Conservation (phyloP, 2,888 invertebrate species). For the Dasysyrphus tricinctus region DNA sequence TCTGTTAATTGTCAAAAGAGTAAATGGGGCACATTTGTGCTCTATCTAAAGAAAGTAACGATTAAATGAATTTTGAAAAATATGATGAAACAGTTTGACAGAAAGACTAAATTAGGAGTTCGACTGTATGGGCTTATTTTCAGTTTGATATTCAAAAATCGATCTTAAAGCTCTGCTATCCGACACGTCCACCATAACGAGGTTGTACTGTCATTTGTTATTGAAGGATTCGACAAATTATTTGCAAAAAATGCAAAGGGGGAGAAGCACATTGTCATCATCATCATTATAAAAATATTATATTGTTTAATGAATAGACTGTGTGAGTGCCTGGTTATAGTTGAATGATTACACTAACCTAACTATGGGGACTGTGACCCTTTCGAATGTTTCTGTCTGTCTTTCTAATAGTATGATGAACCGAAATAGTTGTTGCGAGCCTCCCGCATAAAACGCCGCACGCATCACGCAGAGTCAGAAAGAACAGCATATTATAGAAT, state of each 20-base stretch:
- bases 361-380: slow-evolving; percentile 50
- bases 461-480: slow-evolving; percentile 51
- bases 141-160: no score
- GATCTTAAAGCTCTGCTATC: no score
- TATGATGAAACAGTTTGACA: no score
- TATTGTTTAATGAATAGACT: slow-evolving; percentile 62
- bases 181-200: not conserved
- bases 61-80: no score
- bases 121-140: no score
- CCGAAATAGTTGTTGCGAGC: slow-evolving; percentile 58
- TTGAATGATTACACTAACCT: slow-evolving; percentile 72
- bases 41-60: no score
- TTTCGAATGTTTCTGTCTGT: slow-evolving; percentile 25
- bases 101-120: no score
- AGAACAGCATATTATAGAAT: slow-evolving; percentile 18
- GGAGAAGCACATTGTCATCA: slow-evolving; percentile 35
- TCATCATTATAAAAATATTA: slow-evolving; percentile 57
- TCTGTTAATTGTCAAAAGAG: no score
- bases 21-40: no score
- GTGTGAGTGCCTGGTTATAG: slow-evolving; percentile 63
- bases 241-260: slow-evolving; percentile 39
- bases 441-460: slow-evolving; percentile 69
- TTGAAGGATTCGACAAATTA: slow-evolving; percentile 64
- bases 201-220: not conserved
- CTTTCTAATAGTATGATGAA: slow-evolving; percentile 27